Evolutionary conservation across 2,797 vertebrate species (phyloP), one percentile per base, ranked within the genome.

Genomic region (Crocodylus rhombifer): DNA sequence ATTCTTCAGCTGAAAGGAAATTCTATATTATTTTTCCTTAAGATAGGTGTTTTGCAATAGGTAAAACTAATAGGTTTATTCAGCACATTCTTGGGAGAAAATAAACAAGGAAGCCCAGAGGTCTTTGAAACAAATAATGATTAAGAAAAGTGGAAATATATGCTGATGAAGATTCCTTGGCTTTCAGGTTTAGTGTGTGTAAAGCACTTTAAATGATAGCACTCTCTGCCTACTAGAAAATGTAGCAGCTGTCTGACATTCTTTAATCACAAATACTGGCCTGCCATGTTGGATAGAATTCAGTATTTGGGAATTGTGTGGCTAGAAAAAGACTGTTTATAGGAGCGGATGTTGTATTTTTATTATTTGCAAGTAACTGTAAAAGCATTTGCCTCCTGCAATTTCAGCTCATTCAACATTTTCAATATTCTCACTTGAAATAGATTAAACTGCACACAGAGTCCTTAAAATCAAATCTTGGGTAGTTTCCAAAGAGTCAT

Each of bases 391-490:
- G 84, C n/a, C 67, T 90, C 73, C 30, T 82, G 84, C 85, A 94
- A 65, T 33, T 95, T 80, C 85, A 95, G 89, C 82, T 94, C 61
- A 93, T 92, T 96, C 89, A 95, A 95, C 97, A 94, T 90, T 86
- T 96, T 94, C 94, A 91, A 36, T 86, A 78, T 84, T 96, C 82
- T 94, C 67, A 67, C 67, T 88, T 92, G 78, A 96, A 96, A 82
- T 82, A 95, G 65, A 95, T 94, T 95, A 88, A 82, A 89, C 77
- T 79, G 82, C 28, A 76, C 80, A 82, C 42, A 85, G 76, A 93
- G 60, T 95, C 94, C 89, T 94, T 94, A 91, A 96, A 96, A 97
- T 94, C 88, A 93, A 96, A 96, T 89, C 64, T 80, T 95, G 95
- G 91, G 88, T 90, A 81, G 76, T 88, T 96, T 96, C 95, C 96